A percentile compares a stretch with the other conserved stretches of the same genome.
Conservation (phyloP, 2,113 vertebrate species). For the Pelvicachromis taeniatus region DNA sequence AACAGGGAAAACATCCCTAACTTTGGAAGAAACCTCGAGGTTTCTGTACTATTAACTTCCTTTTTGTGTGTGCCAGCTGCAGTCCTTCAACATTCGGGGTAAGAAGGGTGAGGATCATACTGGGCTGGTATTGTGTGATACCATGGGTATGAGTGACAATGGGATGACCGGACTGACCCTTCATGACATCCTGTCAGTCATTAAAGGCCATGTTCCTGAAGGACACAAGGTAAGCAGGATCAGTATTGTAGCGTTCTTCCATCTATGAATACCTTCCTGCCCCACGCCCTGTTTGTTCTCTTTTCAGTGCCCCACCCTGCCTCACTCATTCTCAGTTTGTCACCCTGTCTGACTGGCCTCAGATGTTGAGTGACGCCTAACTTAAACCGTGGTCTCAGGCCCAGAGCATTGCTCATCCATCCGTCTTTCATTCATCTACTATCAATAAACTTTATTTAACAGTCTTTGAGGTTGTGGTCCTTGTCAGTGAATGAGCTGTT, state of each 20-base stretch:
- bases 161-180: slow-evolving; percentile 54
- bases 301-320: background rate
- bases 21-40: no score
- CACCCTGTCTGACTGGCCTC: accelerated
- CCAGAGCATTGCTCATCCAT: accelerated
- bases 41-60: background rate
- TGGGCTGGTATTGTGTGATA: slow-evolving; percentile 61
- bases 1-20: accelerated
- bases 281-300: background rate
- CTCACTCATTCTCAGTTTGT: background rate
- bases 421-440: background rate
- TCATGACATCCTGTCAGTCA: slow-evolving; percentile 59
- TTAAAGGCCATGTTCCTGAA: slow-evolving; percentile 71
- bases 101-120: background rate
- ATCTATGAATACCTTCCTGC: background rate
- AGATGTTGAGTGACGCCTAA: background rate
- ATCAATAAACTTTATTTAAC: background rate
- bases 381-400: accelerated
- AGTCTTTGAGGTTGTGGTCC: background rate
- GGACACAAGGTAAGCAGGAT: slow-evolving; percentile 57
- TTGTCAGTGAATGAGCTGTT: accelerated
- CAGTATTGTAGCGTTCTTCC: background rate
- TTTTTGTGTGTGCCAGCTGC: slow-evolving; percentile 41
- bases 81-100: slow-evolving; percentile 53
- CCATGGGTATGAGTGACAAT: slow-evolving; percentile 58